phyloP scores from a whole-genome alignment of 2,113 vertebrate species.

The Platysternon megacephalum region DNA sequence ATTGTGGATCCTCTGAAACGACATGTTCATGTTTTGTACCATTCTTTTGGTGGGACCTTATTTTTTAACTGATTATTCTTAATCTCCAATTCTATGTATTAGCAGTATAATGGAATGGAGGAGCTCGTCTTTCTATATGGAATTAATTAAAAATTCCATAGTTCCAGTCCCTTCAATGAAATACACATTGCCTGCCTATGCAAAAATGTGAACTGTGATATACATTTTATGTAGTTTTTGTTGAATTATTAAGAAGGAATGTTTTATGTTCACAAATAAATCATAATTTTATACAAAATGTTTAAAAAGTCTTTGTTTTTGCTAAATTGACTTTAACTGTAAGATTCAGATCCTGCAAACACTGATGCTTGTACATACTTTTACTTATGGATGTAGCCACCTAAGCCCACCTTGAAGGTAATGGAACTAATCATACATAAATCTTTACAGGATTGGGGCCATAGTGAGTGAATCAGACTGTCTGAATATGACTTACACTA shows the following conservation, averaged over 20 bases:
- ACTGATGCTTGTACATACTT: neutral
- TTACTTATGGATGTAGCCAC: neutral
- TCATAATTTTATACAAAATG: neutral
- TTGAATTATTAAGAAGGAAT: rapidly evolving
- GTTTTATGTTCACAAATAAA: neutral
- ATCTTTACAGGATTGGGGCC: neutral
- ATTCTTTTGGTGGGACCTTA: constrained; percentile 80
- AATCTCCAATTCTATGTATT: neutral
- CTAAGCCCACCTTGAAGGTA: neutral
- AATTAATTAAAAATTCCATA: rapidly evolving
- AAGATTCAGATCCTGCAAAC: neutral
- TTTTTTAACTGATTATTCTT: neutral
- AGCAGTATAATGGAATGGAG: neutral
- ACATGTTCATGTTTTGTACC: constrained; percentile 83
- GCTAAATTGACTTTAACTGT: neutral
- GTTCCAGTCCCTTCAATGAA: neutral
- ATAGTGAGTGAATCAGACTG: neutral
- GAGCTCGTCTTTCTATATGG: neutral
- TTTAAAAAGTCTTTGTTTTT: neutral
- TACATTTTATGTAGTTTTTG: rapidly evolving
- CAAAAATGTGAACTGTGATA: rapidly evolving
- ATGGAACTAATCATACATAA: neutral
- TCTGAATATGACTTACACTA: too few relatives aligned
- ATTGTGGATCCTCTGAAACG: constrained; percentile 85
- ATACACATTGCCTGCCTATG: rapidly evolving